Conservation (phyloP, 1,140 invertebrate genomes). For the Nasonia longicornis region DNA sequence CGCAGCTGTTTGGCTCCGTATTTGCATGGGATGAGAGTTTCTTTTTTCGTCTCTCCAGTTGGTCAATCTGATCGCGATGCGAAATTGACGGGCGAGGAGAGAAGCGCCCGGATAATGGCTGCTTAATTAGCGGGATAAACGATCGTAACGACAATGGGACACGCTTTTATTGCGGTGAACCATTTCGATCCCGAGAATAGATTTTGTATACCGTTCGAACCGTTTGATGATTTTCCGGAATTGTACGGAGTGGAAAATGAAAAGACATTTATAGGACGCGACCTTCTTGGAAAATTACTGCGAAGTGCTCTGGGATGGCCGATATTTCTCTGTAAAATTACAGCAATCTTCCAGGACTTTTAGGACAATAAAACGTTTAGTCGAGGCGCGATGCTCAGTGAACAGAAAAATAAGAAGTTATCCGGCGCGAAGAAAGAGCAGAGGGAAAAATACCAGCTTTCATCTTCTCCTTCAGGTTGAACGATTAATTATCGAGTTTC, state of each 20-base stretch:
- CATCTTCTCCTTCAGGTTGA: not conserved
- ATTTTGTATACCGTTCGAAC: not conserved
- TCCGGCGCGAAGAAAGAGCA: not conserved
- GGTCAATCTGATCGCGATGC: not conserved
- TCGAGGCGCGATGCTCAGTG: not conserved
- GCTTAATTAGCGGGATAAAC: not conserved
- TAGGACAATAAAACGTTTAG: slow-evolving; percentile 9
- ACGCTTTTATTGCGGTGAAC: not conserved
- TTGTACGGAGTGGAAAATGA: too few species aligned
- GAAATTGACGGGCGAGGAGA: not conserved
- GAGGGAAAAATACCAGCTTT: not conserved
- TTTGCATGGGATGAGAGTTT: not conserved
- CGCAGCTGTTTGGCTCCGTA: not conserved
- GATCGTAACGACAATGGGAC: not conserved
- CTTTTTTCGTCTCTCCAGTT: not conserved
- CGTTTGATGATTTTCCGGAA: too few species aligned
- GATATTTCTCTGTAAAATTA: slow-evolving; percentile 2
- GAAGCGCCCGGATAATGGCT: not conserved
- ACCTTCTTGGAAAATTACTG: too few species aligned
- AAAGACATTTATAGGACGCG: too few species aligned
- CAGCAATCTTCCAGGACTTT: not conserved
- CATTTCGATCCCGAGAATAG: not conserved
- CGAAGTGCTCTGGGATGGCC: not conserved
- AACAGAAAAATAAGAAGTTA: slow-evolving; percentile 19
- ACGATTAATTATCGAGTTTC: slow-evolving; percentile 43